Conservation (phyloP, 2,113 vertebrate genomes). For the Cinclus mexicanus region DNA sequence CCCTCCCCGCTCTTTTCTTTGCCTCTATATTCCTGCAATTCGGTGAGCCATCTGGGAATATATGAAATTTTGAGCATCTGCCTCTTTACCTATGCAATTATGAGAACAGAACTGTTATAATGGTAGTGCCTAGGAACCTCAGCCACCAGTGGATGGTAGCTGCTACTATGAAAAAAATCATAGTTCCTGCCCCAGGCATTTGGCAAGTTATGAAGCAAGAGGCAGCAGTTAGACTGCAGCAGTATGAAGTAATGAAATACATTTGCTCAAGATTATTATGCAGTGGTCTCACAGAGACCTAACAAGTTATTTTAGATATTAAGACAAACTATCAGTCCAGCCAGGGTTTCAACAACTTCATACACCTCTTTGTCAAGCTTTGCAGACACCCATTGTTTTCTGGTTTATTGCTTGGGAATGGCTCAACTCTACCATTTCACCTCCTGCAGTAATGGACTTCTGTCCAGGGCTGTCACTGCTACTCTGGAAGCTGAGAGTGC, state of each 20-base stretch:
- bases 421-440: neutral
- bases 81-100: neutral
- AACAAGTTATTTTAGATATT: neutral
- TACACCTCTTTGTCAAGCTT: neutral
- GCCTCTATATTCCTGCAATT: neutral
- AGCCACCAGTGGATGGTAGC: neutral
- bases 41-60: neutral
- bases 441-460: neutral
- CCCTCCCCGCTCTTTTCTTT: neutral
- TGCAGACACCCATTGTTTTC: neutral
- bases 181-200: neutral
- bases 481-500: neutral
- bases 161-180: constrained; percentile 33
- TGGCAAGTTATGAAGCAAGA: constrained; percentile 22
- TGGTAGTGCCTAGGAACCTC: neutral
- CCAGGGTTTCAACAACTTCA: neutral
- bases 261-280: constrained; percentile 12
- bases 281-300: neutral
- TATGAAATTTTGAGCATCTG: neutral
- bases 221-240: neutral
- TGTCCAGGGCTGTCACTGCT: neutral
- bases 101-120: neutral
- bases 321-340: constrained; percentile 11
- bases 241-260: neutral
- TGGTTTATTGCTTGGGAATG: neutral